Base-by-base conservation (phyloP, 92 coral and sea anemone species). In the Phenganax marumi region DNA sequence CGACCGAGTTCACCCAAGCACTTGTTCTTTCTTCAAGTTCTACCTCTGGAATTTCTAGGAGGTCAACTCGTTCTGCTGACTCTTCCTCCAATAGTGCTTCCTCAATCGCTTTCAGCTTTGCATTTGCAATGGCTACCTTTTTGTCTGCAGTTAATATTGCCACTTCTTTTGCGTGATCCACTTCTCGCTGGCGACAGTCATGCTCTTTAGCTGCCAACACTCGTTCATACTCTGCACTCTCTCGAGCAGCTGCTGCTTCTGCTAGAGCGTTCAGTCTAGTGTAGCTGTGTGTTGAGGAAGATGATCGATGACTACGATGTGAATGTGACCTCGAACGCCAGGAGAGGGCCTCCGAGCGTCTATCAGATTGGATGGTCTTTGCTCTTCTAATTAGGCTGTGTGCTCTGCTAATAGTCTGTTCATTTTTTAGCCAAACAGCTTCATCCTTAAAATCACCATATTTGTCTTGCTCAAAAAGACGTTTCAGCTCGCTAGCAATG, bases 61-160 rank as follows among this genome's bases (percentile, higher is more conserved):
- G 8, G 3, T 75, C 14, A 11, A 54, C 50, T 52, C 80, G 52
- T 11, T 52, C 49, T 56, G 47, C 24, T 22, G 8, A 47, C 57
- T 75, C 80, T n/a, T 75, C 80, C 25, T 75, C 80, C 24, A 22
- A 23, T 23, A 75, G 9, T 39, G 65, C 80, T 47, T 75, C 57
- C 54, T 75, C 80, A 50, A 52, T 75, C 6, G 80, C 80, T 39
- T 75, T 52, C 8, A 75, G 50, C 39, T 54, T 75, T 19, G 80
- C 80, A 51, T 75, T 75, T 25, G 80, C 80, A 52, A 75, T 52
- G 8, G 80, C 80, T 52, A 52, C 50, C 8, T 75, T 75, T 50
- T 75, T 75, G 64, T 75, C 48, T 33, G 80, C 80, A 18, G 3
- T 75, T 51, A 75, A n/a, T 75, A 75, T 75, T 52, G 80, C 80